Evolutionary conservation across 2,888 invertebrate species (phyloP).

Genomic region (Calameuta pallipes): DNA sequence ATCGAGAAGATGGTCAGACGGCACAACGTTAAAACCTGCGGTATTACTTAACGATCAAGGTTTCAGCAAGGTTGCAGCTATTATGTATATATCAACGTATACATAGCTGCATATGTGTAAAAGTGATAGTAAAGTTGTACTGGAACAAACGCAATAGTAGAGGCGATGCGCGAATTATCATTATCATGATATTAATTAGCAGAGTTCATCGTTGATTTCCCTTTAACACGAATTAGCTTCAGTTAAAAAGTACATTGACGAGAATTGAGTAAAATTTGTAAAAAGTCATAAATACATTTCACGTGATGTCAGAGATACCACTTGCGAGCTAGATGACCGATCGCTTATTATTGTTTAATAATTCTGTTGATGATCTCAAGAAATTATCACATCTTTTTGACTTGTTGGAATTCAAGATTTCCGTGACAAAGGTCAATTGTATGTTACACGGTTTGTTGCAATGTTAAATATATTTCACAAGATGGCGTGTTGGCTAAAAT

Average conservation of each 20-base stretch:
- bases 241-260: background rate
- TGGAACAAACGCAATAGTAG: background rate
- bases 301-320: background rate
- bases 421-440: background rate
- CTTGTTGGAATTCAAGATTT: background rate
- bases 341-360: background rate
- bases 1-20: background rate
- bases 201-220: background rate
- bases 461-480: background rate
- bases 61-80: background rate
- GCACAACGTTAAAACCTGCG: background rate
- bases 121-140: background rate
- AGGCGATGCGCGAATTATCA: background rate
- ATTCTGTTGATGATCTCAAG: background rate
- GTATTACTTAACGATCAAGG: background rate
- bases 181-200: background rate
- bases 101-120: background rate
- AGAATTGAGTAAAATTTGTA: background rate
- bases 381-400: background rate
- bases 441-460: background rate
- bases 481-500: background rate
- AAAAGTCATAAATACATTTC: background rate
- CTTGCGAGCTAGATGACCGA: background rate
- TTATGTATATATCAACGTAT: background rate
- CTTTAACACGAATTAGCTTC: background rate